Percentiles rank a stretch among this genome's conserved stretches.
Evolutionary conservation across 2,797 vertebrate genomes (phyloP).

Genomic region (Melanotaenia trifasciata): DNA sequence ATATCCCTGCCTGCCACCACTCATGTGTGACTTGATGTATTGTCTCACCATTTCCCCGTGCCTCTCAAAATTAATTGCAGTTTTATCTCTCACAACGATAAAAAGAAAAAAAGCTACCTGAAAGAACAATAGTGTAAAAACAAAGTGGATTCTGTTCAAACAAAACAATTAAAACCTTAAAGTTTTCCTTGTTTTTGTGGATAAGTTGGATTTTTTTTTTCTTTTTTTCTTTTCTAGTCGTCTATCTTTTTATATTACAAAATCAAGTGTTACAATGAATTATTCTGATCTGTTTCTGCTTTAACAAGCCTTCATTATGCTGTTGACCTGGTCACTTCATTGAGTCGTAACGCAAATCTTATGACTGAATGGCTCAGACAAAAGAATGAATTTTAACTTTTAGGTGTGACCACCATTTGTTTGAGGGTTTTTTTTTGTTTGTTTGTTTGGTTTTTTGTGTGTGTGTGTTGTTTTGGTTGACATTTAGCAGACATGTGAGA

Average conservation of each 20-base stretch:
- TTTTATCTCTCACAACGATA: slow-evolving; percentile 78
- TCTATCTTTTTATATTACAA: slow-evolving; percentile 49
- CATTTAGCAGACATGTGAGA: slow-evolving; percentile 58
- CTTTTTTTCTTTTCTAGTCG: slow-evolving; percentile 57
- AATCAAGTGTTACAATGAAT: slow-evolving; percentile 57
- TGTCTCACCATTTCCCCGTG: slow-evolving; percentile 74
- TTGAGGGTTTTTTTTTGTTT: slow-evolving; percentile 15
- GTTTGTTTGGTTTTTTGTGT: no score
- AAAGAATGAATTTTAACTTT: slow-evolving; percentile 51
- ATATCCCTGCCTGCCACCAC: slow-evolving; percentile 76
- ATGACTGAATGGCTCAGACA: slow-evolving; percentile 41
- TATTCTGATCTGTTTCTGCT: slow-evolving; percentile 47
- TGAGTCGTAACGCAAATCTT: slow-evolving; percentile 43
- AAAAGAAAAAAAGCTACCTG: slow-evolving; percentile 50
- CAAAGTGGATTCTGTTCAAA: slow-evolving; percentile 74
- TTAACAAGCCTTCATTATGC: slow-evolving; percentile 47
- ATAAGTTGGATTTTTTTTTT: slow-evolving; percentile 51
- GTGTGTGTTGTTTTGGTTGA: slow-evolving; percentile 43
- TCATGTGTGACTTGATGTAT: slow-evolving; percentile 84
- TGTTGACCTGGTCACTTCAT: slow-evolving; percentile 48
- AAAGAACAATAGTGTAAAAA: slow-evolving; percentile 76
- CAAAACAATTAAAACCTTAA: slow-evolving; percentile 73
- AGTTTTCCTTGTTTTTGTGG: slow-evolving; percentile 62
- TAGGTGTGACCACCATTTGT: slow-evolving; percentile 35
- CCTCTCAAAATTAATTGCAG: slow-evolving; percentile 81